These are phyloP conservation scores for Aphrocallistes beatrix DNA, from an alignment of 37 sponge, comb jelly and placozoan species.

Conservation along the genomic window DNA sequence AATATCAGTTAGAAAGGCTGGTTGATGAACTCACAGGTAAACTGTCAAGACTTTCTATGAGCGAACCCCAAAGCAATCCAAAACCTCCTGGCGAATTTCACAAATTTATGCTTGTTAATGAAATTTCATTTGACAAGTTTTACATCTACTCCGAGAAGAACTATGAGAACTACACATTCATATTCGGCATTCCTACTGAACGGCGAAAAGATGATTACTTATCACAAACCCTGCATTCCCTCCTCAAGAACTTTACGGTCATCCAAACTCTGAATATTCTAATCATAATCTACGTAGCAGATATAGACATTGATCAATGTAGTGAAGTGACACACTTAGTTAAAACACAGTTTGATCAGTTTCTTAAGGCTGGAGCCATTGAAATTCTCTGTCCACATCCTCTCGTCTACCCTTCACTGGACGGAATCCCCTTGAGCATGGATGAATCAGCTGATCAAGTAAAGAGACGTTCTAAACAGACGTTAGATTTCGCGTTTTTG, in stretches of 20 bases:
- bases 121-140: not conserved
- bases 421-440: not conserved
- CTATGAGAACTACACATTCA: not conserved
- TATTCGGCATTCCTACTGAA: not conserved
- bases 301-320: conserved; percentile 16
- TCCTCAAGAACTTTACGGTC: not conserved
- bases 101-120: not conserved
- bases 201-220: not conserved
- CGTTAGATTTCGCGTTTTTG: conserved; percentile 10
- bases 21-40: no score
- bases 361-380: not conserved
- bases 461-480: conserved; percentile 22
- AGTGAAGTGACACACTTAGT: not conserved
- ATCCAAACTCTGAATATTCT: not conserved
- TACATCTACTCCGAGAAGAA: not conserved
- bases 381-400: not conserved
- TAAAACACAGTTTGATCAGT: not conserved
- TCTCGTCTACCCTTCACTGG: conserved; percentile 14
- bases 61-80: not conserved
- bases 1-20: not conserved
- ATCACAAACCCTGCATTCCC: not conserved
- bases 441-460: conserved; percentile 3
- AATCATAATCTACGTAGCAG: conserved; percentile 20
- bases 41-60: no score
- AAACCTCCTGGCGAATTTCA: not conserved